These are phyloP conservation scores for Serrognathus titanus DNA, from an alignment of 2,888 invertebrate species.

Conservation along the genomic window DNA sequence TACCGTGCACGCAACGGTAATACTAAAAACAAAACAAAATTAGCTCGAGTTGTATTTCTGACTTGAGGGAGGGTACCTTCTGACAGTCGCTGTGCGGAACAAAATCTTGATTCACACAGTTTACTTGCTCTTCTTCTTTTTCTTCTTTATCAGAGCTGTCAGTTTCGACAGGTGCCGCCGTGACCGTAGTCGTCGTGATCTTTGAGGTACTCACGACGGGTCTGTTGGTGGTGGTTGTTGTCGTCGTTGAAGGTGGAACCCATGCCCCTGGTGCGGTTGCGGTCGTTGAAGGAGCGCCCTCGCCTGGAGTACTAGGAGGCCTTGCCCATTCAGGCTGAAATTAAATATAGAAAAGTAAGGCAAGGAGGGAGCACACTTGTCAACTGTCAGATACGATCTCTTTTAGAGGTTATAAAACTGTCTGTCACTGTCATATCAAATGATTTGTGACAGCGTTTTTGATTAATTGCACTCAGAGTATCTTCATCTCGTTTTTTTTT, in stretches of 20 bases:
- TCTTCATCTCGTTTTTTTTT: too few species aligned
- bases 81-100: conserved; percentile 57
- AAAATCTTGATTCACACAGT: conserved; percentile 55
- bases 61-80: conserved; percentile 42
- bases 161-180: conserved; percentile 15
- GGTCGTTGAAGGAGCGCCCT: conserved; percentile 33
- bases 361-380: too few species aligned
- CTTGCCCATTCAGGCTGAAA: conserved; percentile 77
- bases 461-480: too few species aligned
- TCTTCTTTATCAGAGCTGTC: conserved; percentile 10
- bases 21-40: conserved; percentile 58
- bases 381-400: too few species aligned
- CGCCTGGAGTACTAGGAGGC: conserved; percentile 65
- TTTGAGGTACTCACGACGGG: conserved; percentile 23
- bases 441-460: too few species aligned
- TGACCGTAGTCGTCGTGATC: conserved; percentile 11
- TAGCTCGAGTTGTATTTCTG: neutral
- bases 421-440: too few species aligned
- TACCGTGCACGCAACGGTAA: conserved; percentile 80
- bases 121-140: conserved; percentile 39
- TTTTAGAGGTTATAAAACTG: too few species aligned
- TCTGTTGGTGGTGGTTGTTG: conserved; percentile 22
- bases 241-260: conserved; percentile 22
- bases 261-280: conserved; percentile 35
- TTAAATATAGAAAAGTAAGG: neutral